Percentiles rank a stretch among this genome's conserved stretches.
phyloP scores from a whole-genome alignment of 2,797 vertebrate species.

The Apogon talboti region DNA sequence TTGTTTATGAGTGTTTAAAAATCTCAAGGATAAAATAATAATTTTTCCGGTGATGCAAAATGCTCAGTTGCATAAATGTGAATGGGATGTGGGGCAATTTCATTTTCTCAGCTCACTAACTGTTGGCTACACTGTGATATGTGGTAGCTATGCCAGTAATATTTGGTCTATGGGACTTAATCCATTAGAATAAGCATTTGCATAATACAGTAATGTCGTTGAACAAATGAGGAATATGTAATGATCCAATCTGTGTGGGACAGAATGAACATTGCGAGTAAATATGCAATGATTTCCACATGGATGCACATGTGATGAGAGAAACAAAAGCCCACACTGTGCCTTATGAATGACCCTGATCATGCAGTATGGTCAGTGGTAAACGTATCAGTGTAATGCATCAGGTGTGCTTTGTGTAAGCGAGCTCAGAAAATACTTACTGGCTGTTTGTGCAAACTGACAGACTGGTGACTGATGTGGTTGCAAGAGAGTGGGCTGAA shows the following conservation, averaged over 20 bases:
- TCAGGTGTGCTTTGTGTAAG: constrained; percentile 64
- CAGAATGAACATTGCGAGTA: constrained; percentile 69
- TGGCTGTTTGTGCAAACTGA: constrained; percentile 66
- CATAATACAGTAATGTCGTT: constrained; percentile 73
- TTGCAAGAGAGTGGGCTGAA: constrained; percentile 67
- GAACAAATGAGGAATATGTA: constrained; percentile 78
- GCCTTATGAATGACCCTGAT: constrained; percentile 59
- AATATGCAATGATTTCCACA: constrained; percentile 78
- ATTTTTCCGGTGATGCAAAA: constrained; percentile 62
- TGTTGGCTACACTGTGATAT: constrained; percentile 77
- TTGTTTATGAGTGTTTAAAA: constrained; percentile 72
- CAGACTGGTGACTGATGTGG: constrained; percentile 75
- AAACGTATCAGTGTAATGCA: constrained; percentile 45
- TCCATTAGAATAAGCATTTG: constrained; percentile 79
- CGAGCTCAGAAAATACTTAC: constrained; percentile 65
- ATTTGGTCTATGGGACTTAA: constrained; percentile 75
- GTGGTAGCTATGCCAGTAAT: constrained; percentile 71
- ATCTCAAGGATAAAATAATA: constrained; percentile 67
- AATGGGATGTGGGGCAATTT: constrained; percentile 72
- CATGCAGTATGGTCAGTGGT: constrained; percentile 42
- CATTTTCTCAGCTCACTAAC: constrained; percentile 82
- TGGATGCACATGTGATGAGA: constrained; percentile 68
- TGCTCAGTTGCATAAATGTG: constrained; percentile 65
- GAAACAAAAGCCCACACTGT: constrained; percentile 57
- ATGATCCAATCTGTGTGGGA: constrained; percentile 76